Percentiles rank a stretch among this genome's conserved stretches.
These are phyloP conservation scores for Scaptomyza graminum DNA, from an alignment of 1,140 invertebrate species.

Conservation along the genomic window DNA sequence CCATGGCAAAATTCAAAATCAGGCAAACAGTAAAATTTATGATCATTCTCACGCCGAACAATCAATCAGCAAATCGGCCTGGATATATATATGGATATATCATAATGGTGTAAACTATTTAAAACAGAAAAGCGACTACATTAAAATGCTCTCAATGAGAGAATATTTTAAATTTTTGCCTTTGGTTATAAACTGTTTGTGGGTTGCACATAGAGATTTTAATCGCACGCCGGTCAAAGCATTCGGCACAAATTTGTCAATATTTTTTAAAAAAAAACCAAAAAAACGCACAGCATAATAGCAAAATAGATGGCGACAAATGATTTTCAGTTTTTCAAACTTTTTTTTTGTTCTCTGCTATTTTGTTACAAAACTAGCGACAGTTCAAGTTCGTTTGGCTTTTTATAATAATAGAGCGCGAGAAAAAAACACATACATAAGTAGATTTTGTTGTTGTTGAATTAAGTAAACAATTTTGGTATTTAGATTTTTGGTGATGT, in stretches of 20 bases:
- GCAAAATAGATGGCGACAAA: constrained; percentile 55
- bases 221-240: constrained; percentile 50
- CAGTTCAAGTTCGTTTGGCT: constrained; percentile 69
- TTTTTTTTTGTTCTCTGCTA: constrained; percentile 17
- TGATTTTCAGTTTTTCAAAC: constrained; percentile 48
- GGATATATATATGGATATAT: constrained; percentile 41
- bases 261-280: constrained; percentile 46
- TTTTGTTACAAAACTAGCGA: constrained; percentile 50
- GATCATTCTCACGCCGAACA: constrained; percentile 65
- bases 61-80: constrained; percentile 69
- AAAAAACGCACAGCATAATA: constrained; percentile 28
- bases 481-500: constrained; percentile 1
- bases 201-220: constrained; percentile 63
- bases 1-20: constrained; percentile 34
- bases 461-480: constrained; percentile 48
- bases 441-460: constrained; percentile 43
- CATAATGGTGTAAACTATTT: constrained; percentile 57
- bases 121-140: constrained; percentile 55
- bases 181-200: constrained; percentile 15
- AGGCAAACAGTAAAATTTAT: constrained; percentile 55
- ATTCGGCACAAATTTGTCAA: constrained; percentile 69
- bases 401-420: constrained; percentile 22
- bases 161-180: constrained; percentile 57
- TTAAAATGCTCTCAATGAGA: constrained; percentile 59
- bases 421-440: constrained; percentile 22